Base-by-base conservation (phyloP, 53 echinoderm and acorn worm species). In the Zoroaster sp. region DNA sequence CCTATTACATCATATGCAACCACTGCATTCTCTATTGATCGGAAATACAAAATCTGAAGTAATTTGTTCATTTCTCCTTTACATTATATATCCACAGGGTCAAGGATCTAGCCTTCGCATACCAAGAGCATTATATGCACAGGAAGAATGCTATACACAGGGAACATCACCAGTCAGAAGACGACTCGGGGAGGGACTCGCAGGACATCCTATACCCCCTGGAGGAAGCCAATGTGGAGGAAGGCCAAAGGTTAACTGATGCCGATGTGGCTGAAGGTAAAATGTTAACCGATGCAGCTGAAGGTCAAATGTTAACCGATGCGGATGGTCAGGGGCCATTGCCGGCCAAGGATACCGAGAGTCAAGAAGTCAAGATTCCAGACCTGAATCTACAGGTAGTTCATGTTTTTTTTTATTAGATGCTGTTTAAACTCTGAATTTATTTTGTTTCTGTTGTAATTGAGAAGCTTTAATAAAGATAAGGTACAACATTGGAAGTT, bases 141-240 rank as follows among this genome's bases (percentile, higher is more conserved):
- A 18, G 75, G 66, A 73, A 43, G 35, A 41, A 44, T 34, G 21
- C 70, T n/a, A 10, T 43, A 18, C 72, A 78, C 25, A 35, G 42
- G 34, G 71, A 39, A 33, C 90, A 52, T 71, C 79, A 28, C 0
- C 69, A 69, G 34, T 83, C 69, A 9, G 69, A 47, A 40, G 83
- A 83, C 3, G 83, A 83, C 83, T 83, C 83, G 15, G 83, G 83
- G 23, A 42, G 83, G 2, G 83, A 92, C 69, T 83, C 89, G 17
- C 89, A 92, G 52, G 89, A 49, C 51, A 83, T 90, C 72, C 66
- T 93, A 36, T 89, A 90, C 74, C 85, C 93, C 0, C 66, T 93
- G 74, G 86, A 89, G 46, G 93, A 93, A 41, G 69, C 37, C 42
- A 36, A 42, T 25, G 70, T 45, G 23, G 44, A 45, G 0, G 78